Evolutionary conservation across 2,797 vertebrate genomes (phyloP).

Genomic region (Xyrichtys novacula): DNA sequence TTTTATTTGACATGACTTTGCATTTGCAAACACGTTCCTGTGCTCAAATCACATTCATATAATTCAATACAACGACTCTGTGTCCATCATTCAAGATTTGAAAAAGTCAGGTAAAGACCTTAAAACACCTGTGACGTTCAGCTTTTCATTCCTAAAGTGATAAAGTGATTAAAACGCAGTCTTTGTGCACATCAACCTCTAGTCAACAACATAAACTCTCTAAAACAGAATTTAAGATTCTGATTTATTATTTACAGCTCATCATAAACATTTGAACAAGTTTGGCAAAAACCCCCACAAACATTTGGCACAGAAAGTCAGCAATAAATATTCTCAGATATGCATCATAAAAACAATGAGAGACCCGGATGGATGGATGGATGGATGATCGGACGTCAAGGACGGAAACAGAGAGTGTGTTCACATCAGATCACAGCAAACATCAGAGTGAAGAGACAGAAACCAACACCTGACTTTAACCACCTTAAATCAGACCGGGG

Average conservation of each 20-base stretch:
- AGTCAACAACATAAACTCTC: slow-evolving; percentile 4
- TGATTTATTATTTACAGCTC: slow-evolving; percentile 71
- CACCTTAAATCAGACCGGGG: slow-evolving; percentile 24
- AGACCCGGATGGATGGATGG: slow-evolving; percentile 26
- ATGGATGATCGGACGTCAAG: slow-evolving; percentile 38
- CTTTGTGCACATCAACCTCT: background rate
- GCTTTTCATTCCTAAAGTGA: background rate
- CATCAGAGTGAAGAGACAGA: slow-evolving; percentile 54
- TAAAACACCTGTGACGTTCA: background rate
- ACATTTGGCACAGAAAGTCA: slow-evolving; percentile 75
- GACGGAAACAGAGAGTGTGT: slow-evolving; percentile 27
- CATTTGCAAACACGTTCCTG: background rate
- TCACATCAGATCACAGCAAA: slow-evolving; percentile 53
- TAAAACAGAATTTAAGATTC: slow-evolving; percentile 45
- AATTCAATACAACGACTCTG: background rate
- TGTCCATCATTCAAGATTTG: background rate
- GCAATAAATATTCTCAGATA: slow-evolving; percentile 59
- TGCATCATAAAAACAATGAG: slow-evolving; percentile 53
- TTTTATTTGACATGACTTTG: slow-evolving; percentile 1
- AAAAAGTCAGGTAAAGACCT: background rate
- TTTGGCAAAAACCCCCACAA: slow-evolving; percentile 73
- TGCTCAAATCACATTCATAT: background rate
- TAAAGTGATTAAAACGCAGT: background rate
- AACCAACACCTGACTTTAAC: slow-evolving; percentile 43
- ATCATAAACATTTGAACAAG: slow-evolving; percentile 58